Evolutionary conservation across 2,888 invertebrate genomes (phyloP).

Genomic region (Clistopyga incitator): DNA sequence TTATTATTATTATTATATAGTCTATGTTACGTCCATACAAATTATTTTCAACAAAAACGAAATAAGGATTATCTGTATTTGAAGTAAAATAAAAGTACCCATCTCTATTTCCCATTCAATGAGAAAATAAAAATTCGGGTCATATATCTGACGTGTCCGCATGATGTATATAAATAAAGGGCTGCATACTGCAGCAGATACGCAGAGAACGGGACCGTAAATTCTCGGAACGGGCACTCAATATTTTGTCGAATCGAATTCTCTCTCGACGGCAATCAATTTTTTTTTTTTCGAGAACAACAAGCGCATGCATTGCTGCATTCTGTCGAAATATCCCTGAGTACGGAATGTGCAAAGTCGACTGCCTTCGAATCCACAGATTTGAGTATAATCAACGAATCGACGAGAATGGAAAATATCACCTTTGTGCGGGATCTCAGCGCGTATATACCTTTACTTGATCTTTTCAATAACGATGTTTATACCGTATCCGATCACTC

Average conservation of each 20-base stretch:
- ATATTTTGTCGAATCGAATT: constrained; percentile 39
- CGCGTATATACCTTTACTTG: neutral
- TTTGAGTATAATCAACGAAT: constrained; percentile 37
- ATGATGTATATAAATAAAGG: neutral
- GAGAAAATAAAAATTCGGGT: neutral
- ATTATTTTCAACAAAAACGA: too few species aligned
- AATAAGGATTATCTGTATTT: neutral
- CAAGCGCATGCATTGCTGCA: neutral
- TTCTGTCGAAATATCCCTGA: constrained; percentile 17
- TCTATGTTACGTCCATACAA: too few species aligned
- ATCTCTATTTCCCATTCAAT: neutral
- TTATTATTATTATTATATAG: too few species aligned
- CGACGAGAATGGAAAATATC: constrained; percentile 27
- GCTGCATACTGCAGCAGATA: neutral
- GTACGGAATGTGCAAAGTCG: neutral
- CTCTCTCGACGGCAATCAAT: constrained; percentile 38
- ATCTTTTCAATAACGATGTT: neutral
- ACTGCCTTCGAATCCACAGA: neutral
- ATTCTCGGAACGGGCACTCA: constrained; percentile 24
- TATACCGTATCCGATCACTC: neutral
- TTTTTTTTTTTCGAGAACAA: constrained; percentile 27
- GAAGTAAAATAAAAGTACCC: neutral
- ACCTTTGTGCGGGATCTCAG: neutral
- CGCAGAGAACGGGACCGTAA: neutral
- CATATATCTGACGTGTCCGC: neutral